Conservation (phyloP, 2,113 vertebrate species). For the Laticauda colubrina region DNA sequence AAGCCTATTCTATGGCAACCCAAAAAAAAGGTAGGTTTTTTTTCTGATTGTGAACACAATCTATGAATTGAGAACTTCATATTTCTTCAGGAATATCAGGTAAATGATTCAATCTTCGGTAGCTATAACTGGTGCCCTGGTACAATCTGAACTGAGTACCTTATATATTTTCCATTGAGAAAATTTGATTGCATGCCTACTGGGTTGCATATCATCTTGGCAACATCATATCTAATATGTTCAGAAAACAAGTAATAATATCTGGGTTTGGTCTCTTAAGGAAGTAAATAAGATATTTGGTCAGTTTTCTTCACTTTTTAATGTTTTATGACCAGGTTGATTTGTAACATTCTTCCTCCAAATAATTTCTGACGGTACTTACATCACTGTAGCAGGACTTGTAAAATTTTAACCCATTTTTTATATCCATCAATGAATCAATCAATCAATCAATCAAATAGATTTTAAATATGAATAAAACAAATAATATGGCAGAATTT, state of each 20-base stretch:
- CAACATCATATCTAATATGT: neutral
- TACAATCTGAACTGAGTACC: neutral
- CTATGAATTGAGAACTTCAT: neutral
- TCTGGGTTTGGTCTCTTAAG: neutral
- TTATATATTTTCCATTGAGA: neutral
- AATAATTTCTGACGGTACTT: too few relatives aligned
- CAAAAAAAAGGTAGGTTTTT: neutral
- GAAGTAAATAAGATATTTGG: neutral
- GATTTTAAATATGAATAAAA: too few relatives aligned
- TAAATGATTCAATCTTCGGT: neutral
- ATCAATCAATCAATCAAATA: too few relatives aligned
- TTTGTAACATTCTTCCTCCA: too few relatives aligned
- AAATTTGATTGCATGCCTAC: neutral
- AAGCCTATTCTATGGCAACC: neutral
- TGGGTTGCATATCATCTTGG: neutral
- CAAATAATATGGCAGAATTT: too few relatives aligned
- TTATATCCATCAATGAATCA: too few relatives aligned
- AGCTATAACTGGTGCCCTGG: neutral
- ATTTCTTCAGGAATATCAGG: neutral
- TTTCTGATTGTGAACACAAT: neutral
- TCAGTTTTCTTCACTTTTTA: neutral
- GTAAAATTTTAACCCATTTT: too few relatives aligned
- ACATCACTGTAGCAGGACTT: too few relatives aligned
- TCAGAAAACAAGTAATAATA: neutral
- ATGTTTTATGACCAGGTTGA: neutral